phyloP scores from a whole-genome alignment of 2,113 vertebrate species.

The Leuciscus idus region DNA sequence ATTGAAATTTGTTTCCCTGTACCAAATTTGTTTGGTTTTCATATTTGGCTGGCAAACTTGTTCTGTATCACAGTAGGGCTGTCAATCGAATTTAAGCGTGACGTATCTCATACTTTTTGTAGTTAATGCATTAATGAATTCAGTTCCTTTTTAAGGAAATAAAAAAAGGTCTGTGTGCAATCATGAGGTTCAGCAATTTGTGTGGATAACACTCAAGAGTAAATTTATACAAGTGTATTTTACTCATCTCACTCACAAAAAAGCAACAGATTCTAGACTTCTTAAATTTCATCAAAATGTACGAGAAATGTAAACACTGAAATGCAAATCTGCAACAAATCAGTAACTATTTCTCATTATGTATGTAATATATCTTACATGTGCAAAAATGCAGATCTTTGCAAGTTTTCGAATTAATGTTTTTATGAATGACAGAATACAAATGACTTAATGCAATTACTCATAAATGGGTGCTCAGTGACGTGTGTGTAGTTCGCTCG shows the following conservation, averaged over 20 bases:
- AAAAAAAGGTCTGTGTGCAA: neutral
- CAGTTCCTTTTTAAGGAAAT: neutral
- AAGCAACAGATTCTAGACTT: neutral
- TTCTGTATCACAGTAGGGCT: neutral
- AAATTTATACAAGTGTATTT: neutral
- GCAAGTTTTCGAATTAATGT: neutral
- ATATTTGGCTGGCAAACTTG: neutral
- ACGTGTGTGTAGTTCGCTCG: neutral
- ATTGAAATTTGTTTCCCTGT: neutral
- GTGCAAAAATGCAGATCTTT: neutral
- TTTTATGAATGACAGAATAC: neutral
- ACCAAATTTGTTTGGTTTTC: neutral
- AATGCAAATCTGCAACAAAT: neutral
- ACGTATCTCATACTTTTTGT: neutral
- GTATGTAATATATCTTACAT: neutral
- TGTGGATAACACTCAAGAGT: neutral
- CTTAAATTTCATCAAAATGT: neutral
- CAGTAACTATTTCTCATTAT: neutral
- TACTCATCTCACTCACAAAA: neutral
- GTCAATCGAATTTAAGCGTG: neutral
- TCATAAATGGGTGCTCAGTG: neutral
- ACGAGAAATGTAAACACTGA: neutral
- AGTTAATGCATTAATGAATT: neutral
- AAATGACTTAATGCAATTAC: neutral
- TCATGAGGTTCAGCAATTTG: neutral